Base-by-base conservation (phyloP, 2,888 invertebrate species). In the Watsonalla binaria region DNA sequence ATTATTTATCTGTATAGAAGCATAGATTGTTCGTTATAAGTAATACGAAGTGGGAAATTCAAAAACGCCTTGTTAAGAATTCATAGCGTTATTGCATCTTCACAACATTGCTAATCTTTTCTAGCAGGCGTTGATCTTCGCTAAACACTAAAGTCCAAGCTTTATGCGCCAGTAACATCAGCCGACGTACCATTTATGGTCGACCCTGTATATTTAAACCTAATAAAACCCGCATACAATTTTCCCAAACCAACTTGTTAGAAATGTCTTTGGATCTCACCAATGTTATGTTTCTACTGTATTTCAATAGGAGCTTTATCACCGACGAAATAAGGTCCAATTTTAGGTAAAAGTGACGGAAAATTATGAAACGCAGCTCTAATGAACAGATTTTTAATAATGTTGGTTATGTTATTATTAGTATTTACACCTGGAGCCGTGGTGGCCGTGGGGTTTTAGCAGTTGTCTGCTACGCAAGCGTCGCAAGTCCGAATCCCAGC, bases 181-280 rank as follows among this genome's bases (percentile, higher is more conserved):
- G 8, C 42, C 42, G 8, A 11, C 42, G 42, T 6, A 42, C 11
- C 56, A 62, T 70, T 67, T 66, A 70, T 51, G 65, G 67, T 60
- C 45, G 59, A 54, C 56, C 63, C 64, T 70, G 68, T 76, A 71
- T 66, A 68, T 68, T 69, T 68, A 62, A 56, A 59, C 56, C 70
- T 61, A 69, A 70, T 69, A 68, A 77, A 76, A 70, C 68, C 63
- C 42, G 68, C 68, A 72, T 72, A 70, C 70, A 68, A 74, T 70
- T 70, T 42, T 42, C 11, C 66, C 62, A 58, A 56, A 59, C 58
- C 60, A 64, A 64, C 61, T 64, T 62, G 61, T 60, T 63, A 42
- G 42, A 65, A 53, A 60, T 57, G 52, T 51, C 58, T 57, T 52
- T 54, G 52, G 56, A 47, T 42, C 42, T 11, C 8, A 42, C 8